Conservation (phyloP, 2,797 vertebrate genomes). For the Anas bahamensis region DNA sequence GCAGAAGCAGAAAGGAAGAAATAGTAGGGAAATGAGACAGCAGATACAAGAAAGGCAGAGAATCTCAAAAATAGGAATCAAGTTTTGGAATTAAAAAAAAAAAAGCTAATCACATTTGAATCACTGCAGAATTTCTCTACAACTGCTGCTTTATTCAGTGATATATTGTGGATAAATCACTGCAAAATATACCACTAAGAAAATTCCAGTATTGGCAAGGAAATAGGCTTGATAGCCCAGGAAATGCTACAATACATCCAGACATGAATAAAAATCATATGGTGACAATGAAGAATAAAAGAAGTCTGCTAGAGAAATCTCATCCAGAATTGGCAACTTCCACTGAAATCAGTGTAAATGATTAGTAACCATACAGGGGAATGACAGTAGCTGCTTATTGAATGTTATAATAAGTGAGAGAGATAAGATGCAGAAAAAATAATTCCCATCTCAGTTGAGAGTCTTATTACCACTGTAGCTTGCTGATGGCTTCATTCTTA, state of each 20-base stretch:
- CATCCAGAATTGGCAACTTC: not conserved
- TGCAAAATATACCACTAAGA: not conserved
- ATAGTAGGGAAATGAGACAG: conserved; percentile 40
- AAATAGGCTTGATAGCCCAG: not conserved
- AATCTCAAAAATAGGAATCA: not conserved
- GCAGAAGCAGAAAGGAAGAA: not conserved
- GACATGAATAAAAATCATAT: conserved; percentile 2
- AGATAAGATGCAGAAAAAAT: not conserved
- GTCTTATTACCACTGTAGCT: not conserved
- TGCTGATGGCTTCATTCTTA: not conserved
- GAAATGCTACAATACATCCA: not conserved
- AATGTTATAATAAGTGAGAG: not conserved
- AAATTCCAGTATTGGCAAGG: not conserved
- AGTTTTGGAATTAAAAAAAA: not conserved
- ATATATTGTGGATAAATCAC: conserved; percentile 10
- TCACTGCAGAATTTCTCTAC: not conserved
- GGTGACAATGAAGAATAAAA: not conserved
- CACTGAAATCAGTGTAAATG: not conserved
- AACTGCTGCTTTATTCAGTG: not conserved
- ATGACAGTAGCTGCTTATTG: not conserved
- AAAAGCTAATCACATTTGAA: not conserved
- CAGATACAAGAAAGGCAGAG: not conserved
- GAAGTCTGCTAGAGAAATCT: not conserved
- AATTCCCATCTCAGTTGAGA: not conserved
- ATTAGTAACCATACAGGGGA: not conserved